A percentile compares a stretch with the other conserved stretches of the same genome.
Conservation (phyloP, 2,797 vertebrate species). For the Neostethus bicornis region DNA sequence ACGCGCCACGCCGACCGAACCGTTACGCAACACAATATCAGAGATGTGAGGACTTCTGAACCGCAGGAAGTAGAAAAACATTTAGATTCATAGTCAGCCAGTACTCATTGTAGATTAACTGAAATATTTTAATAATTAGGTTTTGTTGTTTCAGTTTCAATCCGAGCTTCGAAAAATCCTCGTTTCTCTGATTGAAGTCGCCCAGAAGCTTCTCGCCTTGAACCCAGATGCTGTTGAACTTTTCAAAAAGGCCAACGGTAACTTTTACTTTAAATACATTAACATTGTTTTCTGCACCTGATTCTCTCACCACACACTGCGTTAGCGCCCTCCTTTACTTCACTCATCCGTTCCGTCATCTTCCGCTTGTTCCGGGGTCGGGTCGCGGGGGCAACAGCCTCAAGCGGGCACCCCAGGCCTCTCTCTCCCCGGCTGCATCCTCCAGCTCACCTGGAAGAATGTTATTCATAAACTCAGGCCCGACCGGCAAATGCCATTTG, state of each 20-base stretch:
- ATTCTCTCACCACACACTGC: too few species aligned
- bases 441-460: too few species aligned
- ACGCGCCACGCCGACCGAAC: constrained; percentile 86
- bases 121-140: neutral
- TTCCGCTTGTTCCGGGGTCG: too few species aligned
- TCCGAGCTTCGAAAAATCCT: constrained; percentile 97
- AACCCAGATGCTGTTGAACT: constrained; percentile 97
- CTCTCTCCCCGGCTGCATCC: too few species aligned
- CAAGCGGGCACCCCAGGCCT: too few species aligned
- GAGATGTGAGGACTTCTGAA: constrained; percentile 85
- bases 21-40: constrained; percentile 90
- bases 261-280: constrained; percentile 11
- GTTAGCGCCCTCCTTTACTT: too few species aligned
- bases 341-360: too few species aligned
- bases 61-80: neutral
- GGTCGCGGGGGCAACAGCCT: too few species aligned
- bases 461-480: too few species aligned
- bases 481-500: too few species aligned
- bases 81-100: neutral
- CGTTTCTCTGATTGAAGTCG: constrained; percentile 98
- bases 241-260: constrained; percentile 97
- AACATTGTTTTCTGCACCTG: too few species aligned
- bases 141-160: constrained; percentile 86
- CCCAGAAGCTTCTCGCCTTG: constrained; percentile 94
- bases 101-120: neutral